Percentiles rank a stretch among this genome's conserved stretches.
Conservation (phyloP, 2,113 vertebrate genomes). For the Passerina amoena region DNA sequence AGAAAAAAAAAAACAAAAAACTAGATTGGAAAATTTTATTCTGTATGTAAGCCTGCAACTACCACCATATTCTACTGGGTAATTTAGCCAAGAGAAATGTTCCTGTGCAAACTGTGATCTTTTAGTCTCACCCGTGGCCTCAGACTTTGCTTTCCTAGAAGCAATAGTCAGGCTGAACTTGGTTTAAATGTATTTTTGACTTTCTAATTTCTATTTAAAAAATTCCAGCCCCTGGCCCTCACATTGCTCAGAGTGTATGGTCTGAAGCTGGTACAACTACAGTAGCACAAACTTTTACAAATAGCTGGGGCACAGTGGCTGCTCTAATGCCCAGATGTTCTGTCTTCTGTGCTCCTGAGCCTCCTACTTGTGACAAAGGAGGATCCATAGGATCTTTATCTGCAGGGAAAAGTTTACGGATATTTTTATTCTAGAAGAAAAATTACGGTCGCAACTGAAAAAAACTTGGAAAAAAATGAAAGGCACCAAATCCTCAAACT, state of each 20-base stretch:
- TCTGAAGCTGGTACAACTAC: background rate
- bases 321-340: background rate
- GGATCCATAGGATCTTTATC: background rate
- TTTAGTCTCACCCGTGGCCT: background rate
- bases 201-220: background rate
- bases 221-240: accelerated
- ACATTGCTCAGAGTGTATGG: accelerated
- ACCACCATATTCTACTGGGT: background rate
- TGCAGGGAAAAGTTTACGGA: background rate
- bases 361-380: too few relatives aligned
- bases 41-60: background rate
- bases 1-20: background rate
- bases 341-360: background rate
- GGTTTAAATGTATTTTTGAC: background rate
- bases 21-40: background rate
- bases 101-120: background rate
- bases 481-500: background rate
- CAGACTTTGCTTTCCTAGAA: background rate
- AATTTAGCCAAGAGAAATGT: background rate
- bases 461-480: background rate
- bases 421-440: background rate
- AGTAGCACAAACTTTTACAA: too few relatives aligned
- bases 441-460: background rate
- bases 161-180: background rate
- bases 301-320: background rate